A percentile compares a stretch with the other conserved stretches of the same genome.
These are phyloP conservation scores for Paratilapia polleni DNA, from an alignment of 2,113 vertebrate species.

Conservation along the genomic window DNA sequence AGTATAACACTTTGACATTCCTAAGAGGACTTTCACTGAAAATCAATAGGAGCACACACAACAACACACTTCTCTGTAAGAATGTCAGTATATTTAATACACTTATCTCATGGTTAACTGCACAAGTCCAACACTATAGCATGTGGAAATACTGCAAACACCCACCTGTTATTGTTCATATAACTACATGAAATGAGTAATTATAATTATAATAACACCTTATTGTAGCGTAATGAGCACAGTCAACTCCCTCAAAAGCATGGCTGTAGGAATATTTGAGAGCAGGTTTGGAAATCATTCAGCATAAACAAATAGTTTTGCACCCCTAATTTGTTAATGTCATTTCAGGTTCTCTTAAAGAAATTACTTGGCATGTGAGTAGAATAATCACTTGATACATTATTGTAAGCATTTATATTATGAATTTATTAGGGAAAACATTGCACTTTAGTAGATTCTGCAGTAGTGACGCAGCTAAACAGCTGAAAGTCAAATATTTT, in stretches of 20 bases:
- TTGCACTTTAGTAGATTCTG: not conserved
- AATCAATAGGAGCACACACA: conserved; percentile 45
- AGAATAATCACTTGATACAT: not conserved
- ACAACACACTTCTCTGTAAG: conserved; percentile 22
- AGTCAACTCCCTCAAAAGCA: not conserved
- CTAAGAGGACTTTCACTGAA: conserved; percentile 51
- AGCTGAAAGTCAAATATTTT: not conserved
- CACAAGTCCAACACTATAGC: not conserved
- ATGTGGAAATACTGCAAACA: not conserved
- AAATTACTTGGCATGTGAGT: no score
- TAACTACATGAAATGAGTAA: not conserved
- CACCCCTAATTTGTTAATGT: not conserved
- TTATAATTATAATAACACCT: not conserved
- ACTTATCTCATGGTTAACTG: conserved; percentile 34
- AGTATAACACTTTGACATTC: conserved; percentile 58
- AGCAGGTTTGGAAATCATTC: not conserved
- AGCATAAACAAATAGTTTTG: not conserved
- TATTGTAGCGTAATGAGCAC: not conserved
- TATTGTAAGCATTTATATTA: not conserved
- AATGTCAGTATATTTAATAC: conserved; percentile 37
- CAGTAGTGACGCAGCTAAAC: not conserved
- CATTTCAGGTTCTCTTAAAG: not conserved
- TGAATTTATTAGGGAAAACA: not conserved
- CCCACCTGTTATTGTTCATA: not conserved
- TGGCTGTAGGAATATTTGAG: not conserved